A percentile compares a stretch with the other conserved stretches of the same genome.
Evolutionary conservation across 2,888 invertebrate species (phyloP).

Genomic region (Spilosoma lubricipeda): DNA sequence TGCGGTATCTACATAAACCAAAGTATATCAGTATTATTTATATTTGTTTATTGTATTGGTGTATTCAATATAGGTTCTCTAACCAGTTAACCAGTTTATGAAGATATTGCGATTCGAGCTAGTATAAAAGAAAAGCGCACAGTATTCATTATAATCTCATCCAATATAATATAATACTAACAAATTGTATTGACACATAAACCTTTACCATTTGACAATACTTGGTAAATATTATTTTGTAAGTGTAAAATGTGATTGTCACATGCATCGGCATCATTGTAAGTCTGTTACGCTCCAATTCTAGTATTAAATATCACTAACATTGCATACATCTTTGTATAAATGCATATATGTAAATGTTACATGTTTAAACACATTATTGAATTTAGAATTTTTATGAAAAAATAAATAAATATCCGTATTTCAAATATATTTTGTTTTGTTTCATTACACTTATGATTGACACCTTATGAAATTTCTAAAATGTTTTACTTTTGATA

Average conservation of each 20-base stretch:
- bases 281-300: constrained; percentile 84
- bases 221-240: constrained; percentile 84
- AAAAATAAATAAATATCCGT: constrained; percentile 87
- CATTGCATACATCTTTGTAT: constrained; percentile 87
- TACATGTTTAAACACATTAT: constrained; percentile 87
- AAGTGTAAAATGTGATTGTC: constrained; percentile 82
- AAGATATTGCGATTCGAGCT: constrained; percentile 73
- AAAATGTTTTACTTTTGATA: constrained; percentile 5
- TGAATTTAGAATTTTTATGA: constrained; percentile 87
- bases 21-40: constrained; percentile 69
- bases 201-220: constrained; percentile 85
- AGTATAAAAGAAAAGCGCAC: constrained; percentile 80
- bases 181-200: constrained; percentile 65
- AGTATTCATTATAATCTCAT: constrained; percentile 75
- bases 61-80: constrained; percentile 50
- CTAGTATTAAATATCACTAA: constrained; percentile 84
- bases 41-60: constrained; percentile 45
- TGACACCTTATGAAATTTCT: background rate
- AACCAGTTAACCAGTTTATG: constrained; percentile 62
- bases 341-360: constrained; percentile 87
- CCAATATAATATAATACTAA: constrained; percentile 55
- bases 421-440: constrained; percentile 85
- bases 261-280: constrained; percentile 69
- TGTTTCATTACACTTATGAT: constrained; percentile 64
- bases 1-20: constrained; percentile 73